Base-by-base conservation (phyloP, 2,888 invertebrate species). In the Petrolisthes manimaculis region DNA sequence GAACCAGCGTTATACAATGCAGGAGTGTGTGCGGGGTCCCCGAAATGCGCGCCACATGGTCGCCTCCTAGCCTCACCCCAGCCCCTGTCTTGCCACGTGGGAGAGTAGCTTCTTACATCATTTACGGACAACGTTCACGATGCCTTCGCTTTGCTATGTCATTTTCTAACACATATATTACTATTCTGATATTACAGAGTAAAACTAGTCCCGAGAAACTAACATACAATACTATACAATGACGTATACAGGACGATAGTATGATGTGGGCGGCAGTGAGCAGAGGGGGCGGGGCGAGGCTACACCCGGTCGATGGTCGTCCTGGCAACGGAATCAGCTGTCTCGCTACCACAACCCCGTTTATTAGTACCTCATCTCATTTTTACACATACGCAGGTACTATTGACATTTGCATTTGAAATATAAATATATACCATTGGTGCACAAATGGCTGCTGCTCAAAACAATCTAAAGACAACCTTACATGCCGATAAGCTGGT, bases 241-340 rank as follows among this genome's bases (percentile, higher is more conserved):
- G 21, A n/a, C 71, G 71, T 71, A 21, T n/a, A 71, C n/a, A n/a
- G 14, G 71, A 71, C 71, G n/a, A n/a, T 12, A 71, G 71, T 8
- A 51, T 12, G 84, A 14, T 53, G 77, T 51, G 80, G 24, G 83
- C 83, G 87, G 80, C 84, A 78, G 71, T 54, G 78, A 54, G 80
- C 51, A 24, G 56, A n/a, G 79, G 84, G 51, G 71, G 69, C 14
- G 88, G 84, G 80, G 84, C 88, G 88, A 89, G 90, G 89, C 86
- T 75, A 89, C 86, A 91, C 91, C 86, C 86, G 89, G 89, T 91
- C 90, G 90, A 89, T 86, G 75, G 88, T 84, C 78, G 84, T 82
- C 89, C 89, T 87, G 89, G 87, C 80, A 87, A 89, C 89, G 74
- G 86, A 89, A 87, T 89, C 89, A 89, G 89, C 89, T 89, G 88